phyloP scores from a whole-genome alignment of 2,888 invertebrate genomes.

The Cheilosia scutellata region DNA sequence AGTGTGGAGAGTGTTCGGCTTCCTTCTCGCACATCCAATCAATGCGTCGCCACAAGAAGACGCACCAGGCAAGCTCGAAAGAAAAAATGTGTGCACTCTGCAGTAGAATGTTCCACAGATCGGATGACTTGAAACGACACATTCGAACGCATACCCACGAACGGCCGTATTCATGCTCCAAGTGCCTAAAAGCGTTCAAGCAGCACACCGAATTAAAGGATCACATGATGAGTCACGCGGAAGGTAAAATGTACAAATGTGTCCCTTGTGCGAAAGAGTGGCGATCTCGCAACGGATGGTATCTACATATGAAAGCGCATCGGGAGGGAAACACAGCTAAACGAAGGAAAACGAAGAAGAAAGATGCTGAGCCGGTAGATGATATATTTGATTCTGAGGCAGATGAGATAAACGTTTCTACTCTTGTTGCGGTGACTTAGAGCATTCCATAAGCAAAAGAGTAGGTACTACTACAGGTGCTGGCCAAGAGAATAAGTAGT shows the following conservation, averaged over 20 bases:
- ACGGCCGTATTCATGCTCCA: conserved; percentile 78
- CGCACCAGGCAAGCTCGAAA: conserved; percentile 74
- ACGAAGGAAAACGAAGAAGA: not conserved
- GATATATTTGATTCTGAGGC: no score
- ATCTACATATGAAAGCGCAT: conserved; percentile 58
- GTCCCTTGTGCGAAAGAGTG: conserved; percentile 50
- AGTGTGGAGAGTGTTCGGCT: conserved; percentile 27
- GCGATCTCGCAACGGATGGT: conserved; percentile 66
- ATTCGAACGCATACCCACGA: conserved; percentile 79
- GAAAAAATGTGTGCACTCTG: conserved; percentile 78
- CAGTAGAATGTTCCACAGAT: conserved; percentile 76
- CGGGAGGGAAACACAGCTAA: conserved; percentile 1
- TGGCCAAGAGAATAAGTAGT: no score
- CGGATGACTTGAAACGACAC: conserved; percentile 79
- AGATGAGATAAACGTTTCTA: no score
- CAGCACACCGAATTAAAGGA: conserved; percentile 76
- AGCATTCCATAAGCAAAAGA: no score
- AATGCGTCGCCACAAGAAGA: conserved; percentile 77
- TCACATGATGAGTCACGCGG: conserved; percentile 57
- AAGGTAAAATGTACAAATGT: conserved; percentile 53
- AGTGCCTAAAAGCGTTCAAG: conserved; percentile 78
- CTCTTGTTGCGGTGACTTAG: no score
- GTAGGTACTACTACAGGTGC: no score
- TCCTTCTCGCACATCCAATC: conserved; percentile 61
- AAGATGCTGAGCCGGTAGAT: not conserved